Percentiles rank a stretch among this genome's conserved stretches.
Conservation (phyloP, 2,888 invertebrate species). For the Prosapia bicincta region DNA sequence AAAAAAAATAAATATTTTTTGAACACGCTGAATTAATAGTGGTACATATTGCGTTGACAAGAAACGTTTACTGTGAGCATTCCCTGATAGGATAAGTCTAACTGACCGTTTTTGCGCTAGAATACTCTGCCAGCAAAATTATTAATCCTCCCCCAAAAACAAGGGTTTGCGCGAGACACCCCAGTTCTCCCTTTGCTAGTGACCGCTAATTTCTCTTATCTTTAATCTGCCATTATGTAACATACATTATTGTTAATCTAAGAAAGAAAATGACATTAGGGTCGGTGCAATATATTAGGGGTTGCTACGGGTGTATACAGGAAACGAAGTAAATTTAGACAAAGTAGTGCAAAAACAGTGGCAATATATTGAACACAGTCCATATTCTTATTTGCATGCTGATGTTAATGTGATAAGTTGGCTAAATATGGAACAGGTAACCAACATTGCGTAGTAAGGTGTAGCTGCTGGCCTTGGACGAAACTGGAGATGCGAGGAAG, state of each 20-base stretch:
- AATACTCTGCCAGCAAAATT: not conserved
- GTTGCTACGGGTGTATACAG: no score
- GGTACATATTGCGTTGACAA: not conserved
- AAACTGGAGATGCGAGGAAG: no score
- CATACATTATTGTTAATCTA: not conserved
- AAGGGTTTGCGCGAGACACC: not conserved
- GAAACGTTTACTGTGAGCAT: not conserved
- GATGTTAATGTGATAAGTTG: no score
- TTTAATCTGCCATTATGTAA: not conserved
- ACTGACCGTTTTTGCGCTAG: not conserved
- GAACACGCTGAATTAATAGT: no score
- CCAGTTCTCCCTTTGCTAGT: not conserved
- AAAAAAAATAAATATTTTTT: no score
- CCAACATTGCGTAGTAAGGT: no score
- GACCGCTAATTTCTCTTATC: slow-evolving; percentile 2
- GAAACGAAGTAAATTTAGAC: no score
- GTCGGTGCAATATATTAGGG: not conserved
- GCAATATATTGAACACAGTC: no score
- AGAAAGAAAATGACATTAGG: not conserved
- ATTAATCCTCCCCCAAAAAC: not conserved
- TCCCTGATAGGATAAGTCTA: not conserved
- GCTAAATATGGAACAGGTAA: no score
- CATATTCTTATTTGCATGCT: no score
- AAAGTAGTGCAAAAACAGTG: no score
- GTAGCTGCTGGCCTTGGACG: no score